Percentiles rank a stretch among this genome's conserved stretches.
These are phyloP conservation scores for Tachysurus vachellii DNA, from an alignment of 2,113 vertebrate genomes.

Conservation along the genomic window DNA sequence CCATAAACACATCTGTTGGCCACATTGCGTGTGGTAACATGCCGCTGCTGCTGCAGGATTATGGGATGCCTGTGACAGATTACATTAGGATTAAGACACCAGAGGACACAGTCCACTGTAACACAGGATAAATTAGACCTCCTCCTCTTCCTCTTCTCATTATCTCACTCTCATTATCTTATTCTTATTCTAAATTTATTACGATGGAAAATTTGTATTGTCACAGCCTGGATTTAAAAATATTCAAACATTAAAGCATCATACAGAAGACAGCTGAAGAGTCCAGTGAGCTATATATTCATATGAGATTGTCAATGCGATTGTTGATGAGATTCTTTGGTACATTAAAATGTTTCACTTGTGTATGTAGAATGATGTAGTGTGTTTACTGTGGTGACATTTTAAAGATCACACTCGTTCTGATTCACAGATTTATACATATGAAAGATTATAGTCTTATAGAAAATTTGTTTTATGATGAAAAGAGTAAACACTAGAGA, in stretches of 20 bases:
- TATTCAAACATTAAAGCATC: background rate
- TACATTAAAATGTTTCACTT: no score
- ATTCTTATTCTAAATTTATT: background rate
- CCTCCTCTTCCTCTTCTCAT: background rate
- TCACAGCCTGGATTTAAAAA: background rate
- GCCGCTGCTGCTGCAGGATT: conserved; percentile 15
- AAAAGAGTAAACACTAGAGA: background rate
- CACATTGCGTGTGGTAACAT: conserved; percentile 11
- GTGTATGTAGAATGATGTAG: background rate
- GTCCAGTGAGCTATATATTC: background rate
- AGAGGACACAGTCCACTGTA: conserved; percentile 10
- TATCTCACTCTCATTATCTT: background rate
- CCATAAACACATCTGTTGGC: conserved; percentile 24
- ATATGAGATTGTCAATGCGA: background rate
- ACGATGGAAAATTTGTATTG: background rate
- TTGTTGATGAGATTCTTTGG: background rate
- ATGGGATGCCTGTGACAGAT: conserved; percentile 23
- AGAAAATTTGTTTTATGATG: background rate
- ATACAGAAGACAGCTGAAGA: background rate
- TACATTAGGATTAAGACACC: conserved; percentile 23
- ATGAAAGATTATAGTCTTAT: background rate
- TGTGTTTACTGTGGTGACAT: background rate
- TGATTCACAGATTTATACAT: background rate
- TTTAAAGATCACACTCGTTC: background rate
- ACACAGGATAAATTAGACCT: background rate